Percentiles rank a stretch among this genome's conserved stretches.
These are phyloP conservation scores for Cyrtonyx montezumae DNA, from an alignment of 2,113 vertebrate species.

Conservation along the genomic window DNA sequence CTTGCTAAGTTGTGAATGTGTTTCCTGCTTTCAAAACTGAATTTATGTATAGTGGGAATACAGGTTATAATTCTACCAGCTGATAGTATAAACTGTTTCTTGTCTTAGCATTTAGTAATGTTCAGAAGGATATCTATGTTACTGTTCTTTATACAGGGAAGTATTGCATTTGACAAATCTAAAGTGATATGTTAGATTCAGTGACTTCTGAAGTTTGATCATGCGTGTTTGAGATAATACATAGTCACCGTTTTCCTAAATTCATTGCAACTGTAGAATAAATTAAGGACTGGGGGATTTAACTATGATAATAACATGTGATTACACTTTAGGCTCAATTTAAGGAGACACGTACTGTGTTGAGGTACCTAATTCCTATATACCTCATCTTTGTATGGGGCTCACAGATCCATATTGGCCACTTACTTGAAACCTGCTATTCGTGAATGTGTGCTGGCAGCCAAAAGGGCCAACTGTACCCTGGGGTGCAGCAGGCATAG, in stretches of 20 bases:
- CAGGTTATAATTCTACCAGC: neutral
- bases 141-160: neutral
- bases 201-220: neutral
- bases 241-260: neutral
- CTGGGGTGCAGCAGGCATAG: neutral
- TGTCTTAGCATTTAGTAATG: neutral
- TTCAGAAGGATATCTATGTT: neutral
- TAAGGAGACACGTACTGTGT: neutral
- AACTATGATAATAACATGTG: neutral
- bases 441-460: neutral
- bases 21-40: neutral
- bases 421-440: neutral
- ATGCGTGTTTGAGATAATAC: neutral
- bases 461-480: neutral
- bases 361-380: neutral
- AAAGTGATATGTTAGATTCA: neutral
- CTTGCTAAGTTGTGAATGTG: neutral
- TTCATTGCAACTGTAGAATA: neutral
- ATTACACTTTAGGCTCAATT: fast-evolving
- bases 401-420: neutral
- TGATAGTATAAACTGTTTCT: neutral
- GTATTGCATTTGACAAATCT: neutral
- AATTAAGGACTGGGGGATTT: neutral
- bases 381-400: neutral
- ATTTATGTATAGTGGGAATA: neutral